These are phyloP conservation scores for Riptortus pedestris DNA, from an alignment of 1,140 invertebrate genomes.

Conservation along the genomic window DNA sequence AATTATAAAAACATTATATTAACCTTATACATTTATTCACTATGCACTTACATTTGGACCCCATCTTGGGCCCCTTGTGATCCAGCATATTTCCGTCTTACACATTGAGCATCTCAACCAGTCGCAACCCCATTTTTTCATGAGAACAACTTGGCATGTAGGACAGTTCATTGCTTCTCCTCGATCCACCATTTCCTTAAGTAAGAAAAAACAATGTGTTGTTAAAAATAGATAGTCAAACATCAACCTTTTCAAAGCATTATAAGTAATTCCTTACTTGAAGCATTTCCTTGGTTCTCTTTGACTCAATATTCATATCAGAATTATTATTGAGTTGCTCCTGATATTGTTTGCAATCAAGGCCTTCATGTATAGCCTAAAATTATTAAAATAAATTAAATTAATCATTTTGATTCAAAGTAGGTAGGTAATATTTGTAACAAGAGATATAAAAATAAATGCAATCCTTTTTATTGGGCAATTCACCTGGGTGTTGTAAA, in stretches of 20 bases:
- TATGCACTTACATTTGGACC: conserved; percentile 55
- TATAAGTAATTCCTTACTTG: conserved; percentile 42
- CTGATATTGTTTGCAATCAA: conserved; percentile 79
- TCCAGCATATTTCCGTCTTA: conserved; percentile 91
- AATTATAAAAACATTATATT: background rate
- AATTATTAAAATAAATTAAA: conserved; percentile 20
- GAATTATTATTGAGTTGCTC: conserved; percentile 55
- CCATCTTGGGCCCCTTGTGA: conserved; percentile 78
- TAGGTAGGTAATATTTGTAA: too few relatives aligned
- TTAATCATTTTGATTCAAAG: too few relatives aligned
- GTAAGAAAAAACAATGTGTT: too few relatives aligned
- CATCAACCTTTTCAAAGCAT: too few relatives aligned
- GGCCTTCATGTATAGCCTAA: conserved; percentile 69
- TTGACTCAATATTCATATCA: conserved; percentile 50
- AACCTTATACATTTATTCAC: background rate
- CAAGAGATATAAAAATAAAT: too few relatives aligned
- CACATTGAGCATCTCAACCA: conserved; percentile 89
- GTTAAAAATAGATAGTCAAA: background rate
- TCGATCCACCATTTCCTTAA: conserved; percentile 63
- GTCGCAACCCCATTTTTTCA: conserved; percentile 92
- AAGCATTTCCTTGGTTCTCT: conserved; percentile 64
- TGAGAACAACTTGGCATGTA: conserved; percentile 53
- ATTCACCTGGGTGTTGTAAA: too few relatives aligned
- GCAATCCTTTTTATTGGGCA: too few relatives aligned
- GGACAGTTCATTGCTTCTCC: conserved; percentile 66